phyloP scores from a whole-genome alignment of 2,113 vertebrate species.

The Proteles cristata region DNA sequence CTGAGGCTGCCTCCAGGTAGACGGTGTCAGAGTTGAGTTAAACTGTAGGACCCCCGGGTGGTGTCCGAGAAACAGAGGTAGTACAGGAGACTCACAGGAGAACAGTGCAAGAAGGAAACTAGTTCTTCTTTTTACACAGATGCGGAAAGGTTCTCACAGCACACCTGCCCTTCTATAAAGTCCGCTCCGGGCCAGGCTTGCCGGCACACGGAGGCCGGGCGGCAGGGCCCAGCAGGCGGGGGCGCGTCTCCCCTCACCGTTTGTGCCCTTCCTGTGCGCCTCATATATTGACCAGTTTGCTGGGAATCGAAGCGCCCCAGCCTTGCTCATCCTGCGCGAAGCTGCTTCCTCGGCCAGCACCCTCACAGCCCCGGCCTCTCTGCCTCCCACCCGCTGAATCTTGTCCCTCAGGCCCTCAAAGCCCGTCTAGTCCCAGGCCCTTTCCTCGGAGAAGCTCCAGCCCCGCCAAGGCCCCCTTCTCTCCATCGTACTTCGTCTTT shows the following conservation, averaged over 20 bases:
- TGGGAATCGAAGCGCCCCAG: background rate
- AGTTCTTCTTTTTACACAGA: background rate
- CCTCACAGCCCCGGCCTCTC: background rate
- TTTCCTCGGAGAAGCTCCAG: background rate
- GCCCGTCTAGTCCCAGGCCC: background rate
- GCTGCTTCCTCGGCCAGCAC: background rate
- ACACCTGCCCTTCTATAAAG: background rate
- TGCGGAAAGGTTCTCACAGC: accelerated
- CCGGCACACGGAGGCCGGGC: accelerated
- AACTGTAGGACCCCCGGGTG: background rate
- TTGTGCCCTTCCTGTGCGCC: background rate
- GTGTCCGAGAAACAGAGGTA: background rate
- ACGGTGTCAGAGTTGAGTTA: background rate
- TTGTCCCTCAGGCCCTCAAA: background rate
- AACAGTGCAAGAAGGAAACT: background rate
- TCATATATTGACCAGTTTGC: background rate
- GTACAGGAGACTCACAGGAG: background rate
- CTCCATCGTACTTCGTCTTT: background rate
- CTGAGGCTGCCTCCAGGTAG: background rate
- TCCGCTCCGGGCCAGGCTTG: background rate
- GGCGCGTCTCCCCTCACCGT: background rate
- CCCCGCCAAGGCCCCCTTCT: background rate
- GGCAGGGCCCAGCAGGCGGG: background rate
- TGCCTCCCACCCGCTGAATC: background rate
- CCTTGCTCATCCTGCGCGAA: background rate